Evolutionary conservation across 2,888 invertebrate species (phyloP), one percentile per base, ranked within the genome.

Genomic region (Octodonta nipae): DNA sequence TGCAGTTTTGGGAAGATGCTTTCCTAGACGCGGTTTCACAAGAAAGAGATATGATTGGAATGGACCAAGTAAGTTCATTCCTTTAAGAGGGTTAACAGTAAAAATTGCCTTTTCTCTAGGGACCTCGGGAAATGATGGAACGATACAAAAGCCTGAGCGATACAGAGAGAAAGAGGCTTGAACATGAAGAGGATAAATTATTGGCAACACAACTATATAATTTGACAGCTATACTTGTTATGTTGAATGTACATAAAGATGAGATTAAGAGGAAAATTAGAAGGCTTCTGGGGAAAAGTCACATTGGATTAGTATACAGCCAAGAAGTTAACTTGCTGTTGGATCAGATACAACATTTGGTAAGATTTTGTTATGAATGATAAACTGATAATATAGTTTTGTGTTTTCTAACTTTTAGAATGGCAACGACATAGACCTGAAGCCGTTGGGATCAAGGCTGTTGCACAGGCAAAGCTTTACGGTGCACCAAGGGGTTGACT

Each of bases 1-100:
- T 92, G 86, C 91, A 92, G 55, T 98, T 98, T 64, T 99, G 98
- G 98, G 98, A 99, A 60, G 96, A 98, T 58, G 86, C 92, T 0
- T 99, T 98, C 57, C 67, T 96, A 34, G 98, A 99, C 64, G 93
- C 96, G 0, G 96, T 99, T 2, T 78, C 79, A 26, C 96, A 98
- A 61, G 98, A 99, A 58, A 70, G 98, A 13, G 98, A 99, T 55
- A 89, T 96, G 77, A 87, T 96, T 46, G 93, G 98, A 33, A 95
- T 99, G 95, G 98, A 99, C 67, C 96, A 98, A 59, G 70, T 68
- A 38, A 35, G 26, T 5, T n/a, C n/a, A n/a, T 22, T 10, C 20
- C 20, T 22, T 10, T 22, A 22, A 4, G 11, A 22, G 11, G n/a
- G 3, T 3, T 4, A 4, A 22, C 2, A 3, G n/a, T 11, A 4